These are phyloP conservation scores for Drosophila prosaltans DNA, from an alignment of 1,140 invertebrate genomes.

Conservation along the genomic window DNA sequence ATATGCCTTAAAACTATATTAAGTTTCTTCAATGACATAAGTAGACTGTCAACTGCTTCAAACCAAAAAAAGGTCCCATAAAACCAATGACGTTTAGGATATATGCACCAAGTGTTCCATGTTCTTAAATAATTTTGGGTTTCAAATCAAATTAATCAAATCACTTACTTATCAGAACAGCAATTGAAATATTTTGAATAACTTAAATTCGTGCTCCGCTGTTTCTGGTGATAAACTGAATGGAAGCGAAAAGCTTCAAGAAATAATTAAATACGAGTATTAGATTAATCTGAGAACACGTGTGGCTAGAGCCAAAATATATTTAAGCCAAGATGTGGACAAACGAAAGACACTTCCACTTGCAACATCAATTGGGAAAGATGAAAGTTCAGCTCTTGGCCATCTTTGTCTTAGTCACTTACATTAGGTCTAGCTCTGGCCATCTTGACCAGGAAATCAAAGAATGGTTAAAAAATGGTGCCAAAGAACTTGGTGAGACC, in stretches of 20 bases:
- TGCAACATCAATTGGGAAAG: constrained; percentile 21
- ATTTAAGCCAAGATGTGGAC: constrained; percentile 45
- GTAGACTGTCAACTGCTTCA: too few species aligned
- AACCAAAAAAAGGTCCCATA: too few species aligned
- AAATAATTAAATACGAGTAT: background rate
- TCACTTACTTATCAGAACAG: background rate
- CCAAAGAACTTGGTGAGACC: constrained; percentile 40
- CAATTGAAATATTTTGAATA: background rate
- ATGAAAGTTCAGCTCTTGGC: constrained; percentile 40
- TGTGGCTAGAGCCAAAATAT: constrained; percentile 36
- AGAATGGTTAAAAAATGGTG: constrained; percentile 32
- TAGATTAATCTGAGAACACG: constrained; percentile 44
- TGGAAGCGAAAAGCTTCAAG: background rate
- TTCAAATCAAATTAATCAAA: background rate
- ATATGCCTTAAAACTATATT: too few species aligned
- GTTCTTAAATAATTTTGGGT: background rate
- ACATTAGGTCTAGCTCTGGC: background rate
- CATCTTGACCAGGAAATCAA: constrained; percentile 20
- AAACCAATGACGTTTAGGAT: too few species aligned
- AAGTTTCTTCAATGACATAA: too few species aligned
- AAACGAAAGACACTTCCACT: constrained; percentile 35
- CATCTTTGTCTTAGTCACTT: constrained; percentile 33
- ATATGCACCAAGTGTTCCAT: too few species aligned
- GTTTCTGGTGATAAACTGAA: background rate
- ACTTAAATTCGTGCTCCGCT: background rate